Percentiles rank a stretch among this genome's conserved stretches.
Evolutionary conservation across 1,140 invertebrate genomes (phyloP).

Genomic region (Coptotermes formosanus): DNA sequence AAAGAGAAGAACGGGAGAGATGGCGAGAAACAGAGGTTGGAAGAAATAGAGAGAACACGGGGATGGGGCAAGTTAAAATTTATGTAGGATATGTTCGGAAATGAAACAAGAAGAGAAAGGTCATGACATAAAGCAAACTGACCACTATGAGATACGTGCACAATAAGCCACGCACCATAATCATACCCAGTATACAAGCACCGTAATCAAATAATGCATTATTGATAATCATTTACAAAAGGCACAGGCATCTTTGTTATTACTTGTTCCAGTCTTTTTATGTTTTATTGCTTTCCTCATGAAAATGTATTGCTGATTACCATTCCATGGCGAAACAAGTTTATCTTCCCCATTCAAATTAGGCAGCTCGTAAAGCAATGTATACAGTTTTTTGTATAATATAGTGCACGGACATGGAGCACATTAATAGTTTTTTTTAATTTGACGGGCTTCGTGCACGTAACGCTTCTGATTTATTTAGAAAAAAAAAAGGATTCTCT

Average conservation of each 20-base stretch:
- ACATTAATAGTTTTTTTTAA: background rate
- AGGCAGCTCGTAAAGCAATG: background rate
- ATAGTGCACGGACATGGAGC: no score
- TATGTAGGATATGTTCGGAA: background rate
- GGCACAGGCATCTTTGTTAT: background rate
- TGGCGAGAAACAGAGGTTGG: background rate
- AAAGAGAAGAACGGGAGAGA: background rate
- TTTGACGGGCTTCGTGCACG: background rate
- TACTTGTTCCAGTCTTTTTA: background rate
- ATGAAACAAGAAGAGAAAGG: background rate
- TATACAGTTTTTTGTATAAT: background rate
- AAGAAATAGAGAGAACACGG: constrained; percentile 12
- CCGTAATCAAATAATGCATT: background rate
- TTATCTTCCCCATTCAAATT: background rate
- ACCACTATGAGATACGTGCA: background rate
- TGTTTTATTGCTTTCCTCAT: constrained; percentile 1
- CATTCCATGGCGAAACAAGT: background rate
- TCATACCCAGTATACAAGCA: background rate
- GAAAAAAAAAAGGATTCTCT: background rate
- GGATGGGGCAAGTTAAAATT: background rate
- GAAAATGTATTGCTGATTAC: constrained; percentile 16
- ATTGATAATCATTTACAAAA: background rate
- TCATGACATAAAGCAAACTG: background rate
- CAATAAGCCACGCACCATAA: background rate
- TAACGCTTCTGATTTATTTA: background rate